These are phyloP conservation scores for Zaprionus bogoriensis DNA, from an alignment of 2,888 invertebrate genomes.

Conservation along the genomic window DNA sequence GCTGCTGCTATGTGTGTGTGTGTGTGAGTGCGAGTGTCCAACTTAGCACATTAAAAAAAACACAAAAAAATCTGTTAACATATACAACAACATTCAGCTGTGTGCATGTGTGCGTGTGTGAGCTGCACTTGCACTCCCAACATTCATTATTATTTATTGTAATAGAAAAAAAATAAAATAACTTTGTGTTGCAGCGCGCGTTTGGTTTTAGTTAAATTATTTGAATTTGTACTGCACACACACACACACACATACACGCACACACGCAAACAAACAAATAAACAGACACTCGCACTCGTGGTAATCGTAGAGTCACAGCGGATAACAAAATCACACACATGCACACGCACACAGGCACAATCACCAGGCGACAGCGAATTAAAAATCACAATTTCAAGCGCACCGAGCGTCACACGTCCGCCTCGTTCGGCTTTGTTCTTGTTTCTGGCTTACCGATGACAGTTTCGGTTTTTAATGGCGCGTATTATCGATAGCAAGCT, in stretches of 20 bases:
- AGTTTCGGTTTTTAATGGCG: conserved; percentile 20
- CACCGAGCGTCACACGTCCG: conserved; percentile 55
- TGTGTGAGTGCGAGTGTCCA: conserved; percentile 38
- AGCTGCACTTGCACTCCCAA: background rate
- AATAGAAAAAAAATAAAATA: background rate
- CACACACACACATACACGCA: conserved; percentile 11
- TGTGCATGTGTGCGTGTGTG: background rate
- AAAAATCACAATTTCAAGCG: conserved; percentile 40
- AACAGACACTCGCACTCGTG: conserved; percentile 19
- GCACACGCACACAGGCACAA: conserved; percentile 29
- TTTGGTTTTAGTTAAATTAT: conserved; percentile 27
- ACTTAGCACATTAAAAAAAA: conserved; percentile 44
- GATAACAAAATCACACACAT: no score
- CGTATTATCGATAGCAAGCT: conserved; percentile 38
- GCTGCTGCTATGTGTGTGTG: conserved; percentile 8
- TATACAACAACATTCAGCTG: no score
- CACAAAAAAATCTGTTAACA: conserved; percentile 17
- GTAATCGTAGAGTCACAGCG: conserved; percentile 35
- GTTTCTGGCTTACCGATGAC: conserved; percentile 47
- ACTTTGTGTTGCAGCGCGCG: conserved; percentile 27
- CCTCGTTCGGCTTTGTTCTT: conserved; percentile 57
- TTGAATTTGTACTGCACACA: conserved; percentile 39
- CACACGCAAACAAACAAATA: conserved; percentile 7
- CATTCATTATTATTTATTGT: conserved; percentile 1
- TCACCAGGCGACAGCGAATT: conserved; percentile 42